Evolutionary conservation across 2,113 vertebrate species (phyloP), one percentile per base, ranked within the genome.

Genomic region (Sylvicapra grimmia): DNA sequence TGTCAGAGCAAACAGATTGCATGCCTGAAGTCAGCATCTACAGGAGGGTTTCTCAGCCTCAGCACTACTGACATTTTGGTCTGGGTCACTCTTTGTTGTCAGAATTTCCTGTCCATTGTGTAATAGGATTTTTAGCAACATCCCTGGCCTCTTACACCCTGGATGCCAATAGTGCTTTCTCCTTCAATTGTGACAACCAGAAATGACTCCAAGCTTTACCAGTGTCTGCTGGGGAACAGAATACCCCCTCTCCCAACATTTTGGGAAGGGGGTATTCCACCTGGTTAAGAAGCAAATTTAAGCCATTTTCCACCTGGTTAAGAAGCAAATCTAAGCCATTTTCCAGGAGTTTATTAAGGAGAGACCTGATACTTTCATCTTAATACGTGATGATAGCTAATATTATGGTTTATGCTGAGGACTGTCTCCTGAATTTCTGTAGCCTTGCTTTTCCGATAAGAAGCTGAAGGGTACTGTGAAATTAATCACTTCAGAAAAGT

Each of bases 371-470:
- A 4, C 12, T 6, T 91, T 87, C 82, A 25, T 85, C 40, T 65
- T 93, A 63, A 58, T 23, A 47, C 36, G 25, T 72, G 82, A 86
- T 56, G 31, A 59, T 44, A 27, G 36, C 2, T 31, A 23, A n/a
- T 94, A 77, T 94, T 65, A 61, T 19, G 10, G 47, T 53, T 97
- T 47, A 2, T 19, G 14, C 44, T 75, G 40, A 86, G 54, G 75
- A 23, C 49, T 13, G 6, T 80, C 86, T 86, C 51, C 91, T 95
- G 87, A 40, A 61, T 94, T 68, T 97, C 82, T 91, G 36, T 51
- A 87, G 90, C n/a, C n/a, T 88, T 97, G 51, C 49, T 56, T 95
- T 97, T 95, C 80, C 4, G 19, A 47, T 92, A 95, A 94, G 89
- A 96, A 97, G 86, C 47, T 1, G 2, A 97, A 97, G 87, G 53